A percentile compares a stretch with the other conserved stretches of the same genome.
These are phyloP conservation scores for Cryptotis parvus DNA, from an alignment of 2,113 vertebrate genomes.

Conservation along the genomic window DNA sequence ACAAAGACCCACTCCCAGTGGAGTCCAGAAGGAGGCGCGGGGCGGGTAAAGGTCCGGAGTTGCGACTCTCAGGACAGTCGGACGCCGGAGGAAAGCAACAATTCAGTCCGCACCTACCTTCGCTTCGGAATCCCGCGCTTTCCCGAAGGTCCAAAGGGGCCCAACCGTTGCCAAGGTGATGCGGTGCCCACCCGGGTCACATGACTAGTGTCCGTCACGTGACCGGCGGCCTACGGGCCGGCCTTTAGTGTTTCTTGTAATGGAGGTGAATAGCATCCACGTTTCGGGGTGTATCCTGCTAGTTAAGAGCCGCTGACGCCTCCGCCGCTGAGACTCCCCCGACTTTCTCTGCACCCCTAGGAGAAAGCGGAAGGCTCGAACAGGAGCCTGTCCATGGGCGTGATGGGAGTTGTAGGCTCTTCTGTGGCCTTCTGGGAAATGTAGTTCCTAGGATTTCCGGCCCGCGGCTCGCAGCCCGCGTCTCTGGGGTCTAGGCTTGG, in stretches of 20 bases:
- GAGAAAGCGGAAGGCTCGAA: neutral
- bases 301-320: too few species aligned
- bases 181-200: neutral
- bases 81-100: fast-evolving
- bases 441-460: conserved; percentile 51
- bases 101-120: neutral
- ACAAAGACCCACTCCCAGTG: neutral
- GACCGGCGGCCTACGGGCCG: fast-evolving
- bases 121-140: conserved; percentile 11
- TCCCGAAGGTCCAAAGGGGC: neutral
- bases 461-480: fast-evolving
- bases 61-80: neutral
- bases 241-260: too few species aligned
- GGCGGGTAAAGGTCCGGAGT: neutral
- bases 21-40: neutral
- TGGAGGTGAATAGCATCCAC: too few species aligned
- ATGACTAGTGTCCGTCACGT: neutral
- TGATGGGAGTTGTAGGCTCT: neutral
- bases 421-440: conserved; percentile 53
- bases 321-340: fast-evolving
- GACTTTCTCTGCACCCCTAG: too few species aligned
- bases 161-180: conserved; percentile 68
- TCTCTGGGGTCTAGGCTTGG: fast-evolving
- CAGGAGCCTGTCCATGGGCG: fast-evolving
- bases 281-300: too few species aligned